Evolutionary conservation across 2,113 vertebrate genomes (phyloP).

Genomic region (Pipra filicauda): DNA sequence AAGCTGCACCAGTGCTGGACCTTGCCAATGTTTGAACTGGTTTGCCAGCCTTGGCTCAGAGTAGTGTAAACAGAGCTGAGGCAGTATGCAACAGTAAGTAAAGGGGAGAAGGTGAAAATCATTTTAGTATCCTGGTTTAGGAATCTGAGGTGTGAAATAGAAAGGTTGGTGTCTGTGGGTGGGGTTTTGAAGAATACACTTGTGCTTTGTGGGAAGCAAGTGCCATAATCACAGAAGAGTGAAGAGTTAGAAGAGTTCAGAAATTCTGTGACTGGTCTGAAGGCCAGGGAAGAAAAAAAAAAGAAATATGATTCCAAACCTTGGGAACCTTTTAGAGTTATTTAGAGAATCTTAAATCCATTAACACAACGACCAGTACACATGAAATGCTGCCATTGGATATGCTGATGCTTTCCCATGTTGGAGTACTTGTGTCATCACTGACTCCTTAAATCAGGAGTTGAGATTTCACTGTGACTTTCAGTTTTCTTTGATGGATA

Average conservation of each 20-base stretch:
- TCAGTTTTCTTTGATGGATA: not conserved
- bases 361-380: not conserved
- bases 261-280: not conserved
- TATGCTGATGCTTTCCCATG: fast-evolving
- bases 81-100: not conserved
- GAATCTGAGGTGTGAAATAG: not conserved
- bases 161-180: not conserved
- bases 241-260: not conserved
- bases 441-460: not conserved
- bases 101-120: not conserved
- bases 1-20: not conserved
- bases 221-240: not conserved
- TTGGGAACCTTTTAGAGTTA: not conserved
- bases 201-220: not conserved
- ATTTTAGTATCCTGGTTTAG: not conserved
- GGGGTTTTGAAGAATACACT: not conserved
- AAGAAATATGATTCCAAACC: not conserved
- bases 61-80: not conserved
- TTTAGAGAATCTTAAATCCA: not conserved
- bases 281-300: not conserved
- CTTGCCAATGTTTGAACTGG: not conserved
- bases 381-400: not conserved
- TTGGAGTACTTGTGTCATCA: not conserved
- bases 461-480: not conserved
- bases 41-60: not conserved